Evolutionary conservation across 2,113 vertebrate genomes (phyloP), one percentile per base, ranked within the genome.

Genomic region (Zingel zingel): DNA sequence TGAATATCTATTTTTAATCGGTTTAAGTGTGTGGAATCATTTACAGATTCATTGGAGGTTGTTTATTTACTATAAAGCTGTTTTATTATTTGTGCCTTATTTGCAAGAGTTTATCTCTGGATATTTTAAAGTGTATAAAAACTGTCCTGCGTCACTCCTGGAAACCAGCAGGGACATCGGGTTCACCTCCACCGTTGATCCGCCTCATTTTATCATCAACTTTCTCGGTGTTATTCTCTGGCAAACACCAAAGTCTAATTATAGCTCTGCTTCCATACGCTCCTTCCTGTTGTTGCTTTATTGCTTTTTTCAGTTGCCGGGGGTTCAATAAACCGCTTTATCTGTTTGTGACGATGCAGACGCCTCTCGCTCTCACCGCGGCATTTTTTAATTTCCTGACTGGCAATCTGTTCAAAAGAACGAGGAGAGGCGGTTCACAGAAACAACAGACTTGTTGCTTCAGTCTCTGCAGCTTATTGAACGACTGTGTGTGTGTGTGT

Each of bases 361-460:
- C 36, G 79, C 48, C 57, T 82, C 88, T 87, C 66, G 67, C 75
- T 79, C 68, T 68, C 76, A 36, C 61, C 9, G 19, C 25, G 0
- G n/a, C 65, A 56, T 48, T 77, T 92, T 95, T 95, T 95, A 87
- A 96, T 96, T 96, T 96, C 95, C 95, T 96, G 94, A 36, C 85
- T 79, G 62, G 69, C 71, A 94, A 94, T 95, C 92, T 89, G 86
- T 64, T 30, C 18, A 47, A 61, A 62, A 61, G 33, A 51, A 7
- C 21, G 66, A 18, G 25, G 23, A 8, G 47, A 1, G 19, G 1
- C 69, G 45, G 77, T 77, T 88, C 89, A 86, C 73, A 54, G 33
- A 48, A 75, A 83, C 81, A 81, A 87, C 91, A 71, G 58, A 23
- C 78, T 63, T 79, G 75, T 79, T 83, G 74, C 83, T 73, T 79